A percentile compares a stretch with the other conserved stretches of the same genome.
Evolutionary conservation across 2,797 vertebrate genomes (phyloP).

Genomic region (Odontamblyopus lacepedii): DNA sequence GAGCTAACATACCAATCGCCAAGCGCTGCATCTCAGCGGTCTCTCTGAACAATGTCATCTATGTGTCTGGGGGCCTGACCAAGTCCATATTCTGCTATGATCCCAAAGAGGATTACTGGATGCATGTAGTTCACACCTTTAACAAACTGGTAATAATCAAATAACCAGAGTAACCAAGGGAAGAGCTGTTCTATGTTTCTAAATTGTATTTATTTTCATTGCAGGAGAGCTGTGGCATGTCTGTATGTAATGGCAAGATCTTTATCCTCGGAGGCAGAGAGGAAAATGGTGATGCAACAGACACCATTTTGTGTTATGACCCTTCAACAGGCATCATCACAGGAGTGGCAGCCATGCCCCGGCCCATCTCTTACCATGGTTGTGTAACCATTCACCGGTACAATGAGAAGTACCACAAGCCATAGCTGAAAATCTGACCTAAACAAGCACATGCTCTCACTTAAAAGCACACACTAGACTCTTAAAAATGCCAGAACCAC

Average conservation of each 20-base stretch:
- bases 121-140: conserved; percentile 93
- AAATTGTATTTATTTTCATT: neutral
- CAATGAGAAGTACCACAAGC: conserved; percentile 87
- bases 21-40: conserved; percentile 97
- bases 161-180: neutral
- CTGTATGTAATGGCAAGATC: conserved; percentile 97
- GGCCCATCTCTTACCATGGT: conserved; percentile 96
- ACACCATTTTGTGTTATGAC: conserved; percentile 94
- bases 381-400: conserved; percentile 98
- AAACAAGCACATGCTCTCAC: conserved; percentile 17
- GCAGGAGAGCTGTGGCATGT: conserved; percentile 98
- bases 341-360: conserved; percentile 91
- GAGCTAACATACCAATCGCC: conserved; percentile 92
- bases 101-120: conserved; percentile 94
- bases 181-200: too few species aligned
- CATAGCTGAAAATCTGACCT: conserved; percentile 44
- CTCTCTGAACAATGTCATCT: conserved; percentile 93
- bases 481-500: conserved; percentile 15
- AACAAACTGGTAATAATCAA: conserved; percentile 86
- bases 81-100: conserved; percentile 97
- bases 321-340: conserved; percentile 94
- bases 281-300: conserved; percentile 91
- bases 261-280: conserved; percentile 95
- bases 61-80: conserved; percentile 94
- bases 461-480: conserved; percentile 30